These are phyloP conservation scores for Taenaris catops DNA, from an alignment of 2,888 invertebrate genomes.

Conservation along the genomic window DNA sequence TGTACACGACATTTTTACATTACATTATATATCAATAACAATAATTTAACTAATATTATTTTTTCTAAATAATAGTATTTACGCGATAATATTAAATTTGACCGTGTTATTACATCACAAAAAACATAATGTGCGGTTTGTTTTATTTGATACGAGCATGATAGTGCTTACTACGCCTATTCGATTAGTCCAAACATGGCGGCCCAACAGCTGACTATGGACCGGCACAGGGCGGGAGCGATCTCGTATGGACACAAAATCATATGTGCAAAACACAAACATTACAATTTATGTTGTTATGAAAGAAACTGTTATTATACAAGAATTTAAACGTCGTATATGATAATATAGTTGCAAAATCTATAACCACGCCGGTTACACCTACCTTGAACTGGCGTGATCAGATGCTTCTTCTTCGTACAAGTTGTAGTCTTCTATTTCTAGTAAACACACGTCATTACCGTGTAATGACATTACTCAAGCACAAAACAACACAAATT, in stretches of 20 bases:
- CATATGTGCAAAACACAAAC: constrained; percentile 27
- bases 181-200: constrained; percentile 77
- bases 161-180: constrained; percentile 68
- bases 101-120: too few relatives aligned
- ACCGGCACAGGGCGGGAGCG: constrained; percentile 70
- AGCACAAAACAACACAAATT: constrained; percentile 39
- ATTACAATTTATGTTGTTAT: constrained; percentile 15
- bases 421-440: constrained; percentile 76
- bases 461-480: constrained; percentile 77
- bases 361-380: constrained; percentile 69
- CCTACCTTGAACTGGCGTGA: constrained; percentile 76
- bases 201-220: constrained; percentile 78
- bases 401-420: constrained; percentile 77
- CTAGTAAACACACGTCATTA: constrained; percentile 77
- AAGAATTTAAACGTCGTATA: constrained; percentile 1
- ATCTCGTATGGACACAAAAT: constrained; percentile 50
- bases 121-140: too few relatives aligned
- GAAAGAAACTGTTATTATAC: constrained; percentile 10
- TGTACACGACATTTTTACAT: too few relatives aligned
- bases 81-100: too few relatives aligned
- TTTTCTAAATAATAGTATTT: too few relatives aligned
- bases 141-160: constrained; percentile 7
- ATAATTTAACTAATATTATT: too few relatives aligned
- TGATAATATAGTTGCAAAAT: constrained; percentile 12
- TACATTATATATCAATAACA: too few relatives aligned